phyloP scores from a whole-genome alignment of 2,113 vertebrate genomes.

The Hystrix brachyura region DNA sequence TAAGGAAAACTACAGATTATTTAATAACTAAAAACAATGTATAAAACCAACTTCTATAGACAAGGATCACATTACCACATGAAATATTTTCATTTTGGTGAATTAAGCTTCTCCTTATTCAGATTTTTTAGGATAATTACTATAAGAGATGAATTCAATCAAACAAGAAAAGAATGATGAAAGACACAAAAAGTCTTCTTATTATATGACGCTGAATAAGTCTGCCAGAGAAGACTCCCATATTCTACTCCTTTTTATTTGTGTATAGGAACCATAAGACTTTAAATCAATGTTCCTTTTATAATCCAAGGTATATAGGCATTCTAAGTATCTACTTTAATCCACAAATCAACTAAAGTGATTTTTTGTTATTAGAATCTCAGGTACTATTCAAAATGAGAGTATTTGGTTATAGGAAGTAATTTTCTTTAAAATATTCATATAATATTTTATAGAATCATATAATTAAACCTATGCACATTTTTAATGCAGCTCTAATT shows the following conservation, averaged over 20 bases:
- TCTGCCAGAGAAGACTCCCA: conserved; percentile 76
- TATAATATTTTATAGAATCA: not conserved
- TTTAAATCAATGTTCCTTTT: conserved; percentile 65
- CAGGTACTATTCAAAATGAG: not conserved
- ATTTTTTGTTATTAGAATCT: conserved; percentile 40
- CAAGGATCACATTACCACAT: not conserved
- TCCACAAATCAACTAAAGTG: conserved; percentile 34
- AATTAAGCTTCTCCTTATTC: conserved; percentile 39
- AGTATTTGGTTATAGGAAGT: conserved; percentile 23
- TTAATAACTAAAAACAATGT: conserved; percentile 15
- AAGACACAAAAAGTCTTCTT: conserved; percentile 77
- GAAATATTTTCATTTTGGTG: not conserved
- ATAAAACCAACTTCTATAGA: not conserved
- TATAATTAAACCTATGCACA: conserved; percentile 25
- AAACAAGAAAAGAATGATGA: conserved; percentile 77
- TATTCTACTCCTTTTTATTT: not conserved
- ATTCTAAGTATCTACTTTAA: conserved; percentile 46
- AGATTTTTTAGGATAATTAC: conserved; percentile 74
- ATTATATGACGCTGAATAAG: conserved; percentile 76
- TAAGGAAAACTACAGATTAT: not conserved
- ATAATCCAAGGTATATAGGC: conserved; percentile 22
- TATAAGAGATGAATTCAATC: conserved; percentile 82
- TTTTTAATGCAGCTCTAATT: conserved; percentile 58
- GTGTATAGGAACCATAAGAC: not conserved
- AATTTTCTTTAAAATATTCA: not conserved